Evolutionary conservation across 1,140 invertebrate species (phyloP), one percentile per base, ranked within the genome.

Genomic region (Psix sp.): DNA sequence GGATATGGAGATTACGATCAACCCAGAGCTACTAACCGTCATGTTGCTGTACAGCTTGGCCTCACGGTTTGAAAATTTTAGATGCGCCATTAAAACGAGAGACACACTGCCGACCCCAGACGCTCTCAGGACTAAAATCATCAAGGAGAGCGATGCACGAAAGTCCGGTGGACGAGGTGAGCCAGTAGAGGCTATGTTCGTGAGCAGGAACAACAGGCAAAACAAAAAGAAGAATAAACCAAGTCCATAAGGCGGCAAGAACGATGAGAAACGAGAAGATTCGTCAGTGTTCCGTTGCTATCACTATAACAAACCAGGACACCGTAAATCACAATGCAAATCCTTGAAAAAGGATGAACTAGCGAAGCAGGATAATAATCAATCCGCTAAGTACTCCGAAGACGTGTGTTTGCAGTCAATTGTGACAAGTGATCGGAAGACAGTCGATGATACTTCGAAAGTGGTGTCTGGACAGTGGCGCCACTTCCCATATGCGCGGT

Each of bases 1-100:
- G 7, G 52, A 68, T 24, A 70, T 76, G 31, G 13, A 68, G 0
- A n/a, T 76, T 29, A 42, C 48, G 42, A 71, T 74, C 0, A 45
- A 52, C 13, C 39, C 66, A 4, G 74, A 4, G 14, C 67, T 4
- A 78, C 80, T 33, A 11, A 7, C 29, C 3, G n/a, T 33, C 14
- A 46, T 81, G 21, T 43, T 80, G 7, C 14, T 81, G 3, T 74
- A 80, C 17, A 80, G 77, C 38, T 21, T 77, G 3, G 79, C 77
- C 6, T 51, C 38, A 0, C 70, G 21, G 3, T 82, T 43, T 40
- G 76, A 82, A 46, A 77, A 74, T 39, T 81, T 79, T 35, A 42
- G 74, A 10, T 78, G 72, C 10, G 66, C 48, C 1, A 56, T 82
- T 0, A 74, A 80, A 40, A 35, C 72, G n/a, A 40, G 73, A 14